Evolutionary conservation across 1,140 invertebrate genomes (phyloP), one percentile per base, ranked within the genome.

Genomic region (Pseudobourletiella spinata): DNA sequence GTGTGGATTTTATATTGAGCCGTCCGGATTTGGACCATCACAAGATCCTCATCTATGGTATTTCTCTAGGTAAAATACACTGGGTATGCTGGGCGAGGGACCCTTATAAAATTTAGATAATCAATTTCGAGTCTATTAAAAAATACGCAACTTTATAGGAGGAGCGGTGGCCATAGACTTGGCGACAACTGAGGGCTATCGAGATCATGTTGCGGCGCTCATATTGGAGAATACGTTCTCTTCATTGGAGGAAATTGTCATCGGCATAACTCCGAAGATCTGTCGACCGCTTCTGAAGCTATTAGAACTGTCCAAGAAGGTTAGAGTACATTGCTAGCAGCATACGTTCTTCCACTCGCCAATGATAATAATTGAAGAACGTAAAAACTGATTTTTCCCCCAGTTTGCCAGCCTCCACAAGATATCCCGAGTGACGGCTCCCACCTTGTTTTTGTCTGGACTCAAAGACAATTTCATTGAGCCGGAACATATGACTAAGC

Each of bases 141-240:
- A 11, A 39, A 39, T 39, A 11, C n/a, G 32, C n/a, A n/a, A 56
- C 44, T 65, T 72, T 72, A 55, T 63, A 86, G 88, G 88, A 71
- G 90, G 89, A 46, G 89, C 89, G 20, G 84, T 94, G 28, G 89
- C 86, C 0, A 86, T 95, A 68, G 86, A 94, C 76, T 78, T 94
- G 64, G 86, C 86, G 15, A 82, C 83, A 48, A 82, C 83, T 63
- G 74, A 82, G 32, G 82, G 87, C 61, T 87, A 88, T 73, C 76
- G 77, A 46, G 81, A 81, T 72, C 87, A 83, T 77, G 83, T 95
- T 62, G 86, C 86, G 82, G 89, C 86, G 70, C 74, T 94, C 64
- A 83, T 97, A 66, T 79, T 96, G 26, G 92, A 97, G 77, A 97
- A 97, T 74, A 94, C 91, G 43, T 97, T 97, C 72, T 94, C 91